Evolutionary conservation across 2,888 invertebrate species (phyloP).

Genomic region (Brenthis ino): DNA sequence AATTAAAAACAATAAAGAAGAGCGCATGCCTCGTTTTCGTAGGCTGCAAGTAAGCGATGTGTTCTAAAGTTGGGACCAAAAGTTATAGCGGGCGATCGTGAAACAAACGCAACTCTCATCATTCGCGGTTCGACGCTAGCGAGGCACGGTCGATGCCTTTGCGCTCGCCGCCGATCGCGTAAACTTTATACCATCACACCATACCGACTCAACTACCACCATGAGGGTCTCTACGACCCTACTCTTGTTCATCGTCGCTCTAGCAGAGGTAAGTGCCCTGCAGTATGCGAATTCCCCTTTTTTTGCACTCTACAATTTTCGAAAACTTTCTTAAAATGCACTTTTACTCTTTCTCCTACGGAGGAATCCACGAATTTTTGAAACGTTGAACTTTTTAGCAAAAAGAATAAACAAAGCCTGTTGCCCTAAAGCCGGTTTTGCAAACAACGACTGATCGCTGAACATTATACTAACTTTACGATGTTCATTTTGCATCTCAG

Average conservation of each 20-base stretch:
- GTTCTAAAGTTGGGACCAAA: slow-evolving; percentile 50
- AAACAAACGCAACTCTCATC: slow-evolving; percentile 43
- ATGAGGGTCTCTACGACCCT: slow-evolving; percentile 67
- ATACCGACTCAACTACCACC: slow-evolving; percentile 36
- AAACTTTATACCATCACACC: slow-evolving; percentile 60
- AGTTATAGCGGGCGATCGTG: slow-evolving; percentile 48
- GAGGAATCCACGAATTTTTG: slow-evolving; percentile 17
- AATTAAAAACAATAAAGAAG: slow-evolving; percentile 32
- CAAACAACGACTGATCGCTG: slow-evolving; percentile 33
- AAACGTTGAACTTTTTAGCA: slow-evolving; percentile 28
- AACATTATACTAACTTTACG: slow-evolving; percentile 33
- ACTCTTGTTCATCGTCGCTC: slow-evolving; percentile 53
- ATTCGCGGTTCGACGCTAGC: slow-evolving; percentile 70
- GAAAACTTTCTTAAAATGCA: slow-evolving; percentile 31
- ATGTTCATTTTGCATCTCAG: slow-evolving; percentile 23
- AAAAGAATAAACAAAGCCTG: slow-evolving; percentile 32
- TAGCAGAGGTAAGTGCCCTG: slow-evolving; percentile 47
- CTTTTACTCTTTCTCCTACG: slow-evolving; percentile 4
- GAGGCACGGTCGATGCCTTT: slow-evolving; percentile 66
- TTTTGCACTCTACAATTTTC: slow-evolving; percentile 28
- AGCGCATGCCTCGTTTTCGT: slow-evolving; percentile 54
- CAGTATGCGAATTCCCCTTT: slow-evolving; percentile 35
- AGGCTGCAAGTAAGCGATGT: slow-evolving; percentile 48
- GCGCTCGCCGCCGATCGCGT: slow-evolving; percentile 54
- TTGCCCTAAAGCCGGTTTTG: slow-evolving; percentile 39